Evolutionary conservation across 2,797 vertebrate genomes (phyloP).

Genomic region (Phataginus tetradactyla): DNA sequence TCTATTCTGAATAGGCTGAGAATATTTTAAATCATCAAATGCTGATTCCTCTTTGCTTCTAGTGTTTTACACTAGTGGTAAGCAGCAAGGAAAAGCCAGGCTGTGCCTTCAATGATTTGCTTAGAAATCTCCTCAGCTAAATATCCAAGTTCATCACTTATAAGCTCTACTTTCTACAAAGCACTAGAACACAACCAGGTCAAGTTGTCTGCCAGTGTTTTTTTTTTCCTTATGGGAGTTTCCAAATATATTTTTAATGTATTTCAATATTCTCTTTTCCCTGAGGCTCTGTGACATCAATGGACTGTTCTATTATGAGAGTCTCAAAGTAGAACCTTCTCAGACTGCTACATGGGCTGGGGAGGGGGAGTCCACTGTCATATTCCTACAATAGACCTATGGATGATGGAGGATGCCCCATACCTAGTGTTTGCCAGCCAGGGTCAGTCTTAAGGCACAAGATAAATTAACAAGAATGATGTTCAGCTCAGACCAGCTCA

Average conservation of each 20-base stretch:
- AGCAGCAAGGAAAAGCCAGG: background rate
- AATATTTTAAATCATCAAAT: background rate
- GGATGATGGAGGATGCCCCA: rapidly evolving
- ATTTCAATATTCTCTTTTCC: background rate
- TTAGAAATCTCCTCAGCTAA: background rate
- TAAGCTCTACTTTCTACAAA: background rate
- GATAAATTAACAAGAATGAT: background rate
- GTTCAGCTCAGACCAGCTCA: background rate
- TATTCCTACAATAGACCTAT: rapidly evolving
- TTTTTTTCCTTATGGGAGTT: background rate
- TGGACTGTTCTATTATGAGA: background rate
- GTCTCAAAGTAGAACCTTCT: background rate
- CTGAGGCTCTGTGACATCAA: background rate
- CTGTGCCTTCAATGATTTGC: background rate
- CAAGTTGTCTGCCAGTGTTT: background rate
- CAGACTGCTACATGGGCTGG: rapidly evolving
- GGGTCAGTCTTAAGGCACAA: background rate
- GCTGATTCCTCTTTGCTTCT: background rate
- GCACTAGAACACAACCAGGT: background rate
- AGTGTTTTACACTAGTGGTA: background rate
- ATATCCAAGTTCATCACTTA: background rate
- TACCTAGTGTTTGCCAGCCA: background rate
- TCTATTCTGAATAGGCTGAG: background rate
- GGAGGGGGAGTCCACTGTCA: background rate
- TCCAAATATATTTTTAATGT: background rate